Base-by-base conservation (phyloP, 2,113 vertebrate species). In the Rhinopomastus cyanomelas region DNA sequence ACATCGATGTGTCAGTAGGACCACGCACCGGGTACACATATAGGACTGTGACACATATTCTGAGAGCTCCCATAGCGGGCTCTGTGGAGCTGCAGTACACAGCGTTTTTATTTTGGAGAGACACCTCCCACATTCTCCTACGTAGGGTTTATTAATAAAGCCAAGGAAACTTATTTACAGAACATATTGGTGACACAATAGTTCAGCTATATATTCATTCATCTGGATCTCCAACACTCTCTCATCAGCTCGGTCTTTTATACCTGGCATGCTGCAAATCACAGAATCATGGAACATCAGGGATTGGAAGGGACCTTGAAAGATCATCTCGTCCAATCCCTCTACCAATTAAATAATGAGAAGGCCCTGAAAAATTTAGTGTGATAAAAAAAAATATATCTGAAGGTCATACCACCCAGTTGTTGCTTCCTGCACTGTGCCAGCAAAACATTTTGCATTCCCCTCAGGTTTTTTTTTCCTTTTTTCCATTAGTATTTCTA, bases 81-180 rank as follows among this genome's bases (percentile, higher is more conserved):
- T 79, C 44, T 20, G 36, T 75, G 39, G 34, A 90, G 66, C 78
- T 87, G 74, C 53, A 72, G 44, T 27, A 60, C 56, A 60, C 32
- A 62, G 60, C 30, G 23, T 39, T 82, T 83, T 37, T 22, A 71
- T 83, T 81, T 48, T 42, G 39, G 81, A 61, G 27, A 82, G 21
- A 86, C 57, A 93, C 25, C 26, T 94, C 90, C 92, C 66, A 91
- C 91, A 9, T 72, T 76, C 72, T 90, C 87, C 77, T 67, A 82
- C 80, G 27, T 51, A 55, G 1, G 3, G 48, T 77, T 89, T 91
- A 93, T 92, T 82, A 87, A 76, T 87, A 96, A 42, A 81, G 36
- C 36, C 72, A 60, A 85, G 52, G 56, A 68, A 75, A 81, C 30
- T 87, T 87, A 76, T 80, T 92, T 80, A 71, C 52, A 89, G 76